A percentile compares a stretch with the other conserved stretches of the same genome.
Conservation (phyloP, 2,888 invertebrate species). For the Junonia oenone region DNA sequence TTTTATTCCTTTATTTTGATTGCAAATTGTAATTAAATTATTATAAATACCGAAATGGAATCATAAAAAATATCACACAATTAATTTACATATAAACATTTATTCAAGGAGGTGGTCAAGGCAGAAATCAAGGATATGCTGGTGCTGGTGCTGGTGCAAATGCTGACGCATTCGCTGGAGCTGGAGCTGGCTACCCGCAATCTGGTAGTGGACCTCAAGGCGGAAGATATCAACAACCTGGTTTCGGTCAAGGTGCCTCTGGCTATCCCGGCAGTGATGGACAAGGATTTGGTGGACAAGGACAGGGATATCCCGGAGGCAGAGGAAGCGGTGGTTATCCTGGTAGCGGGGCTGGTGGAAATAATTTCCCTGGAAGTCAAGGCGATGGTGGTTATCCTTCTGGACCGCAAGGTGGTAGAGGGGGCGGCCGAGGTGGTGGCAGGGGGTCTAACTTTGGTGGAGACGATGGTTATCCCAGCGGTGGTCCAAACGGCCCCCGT, state of each 20-base stretch:
- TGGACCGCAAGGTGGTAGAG: slow-evolving; percentile 29
- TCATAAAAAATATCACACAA: not conserved
- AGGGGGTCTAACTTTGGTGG: slow-evolving; percentile 10
- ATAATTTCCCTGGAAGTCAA: slow-evolving; percentile 25
- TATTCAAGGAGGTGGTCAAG: slow-evolving; percentile 31
- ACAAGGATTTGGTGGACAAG: slow-evolving; percentile 27
- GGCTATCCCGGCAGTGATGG: slow-evolving; percentile 34
- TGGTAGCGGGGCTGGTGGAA: slow-evolving; percentile 30
- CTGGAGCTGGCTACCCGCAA: slow-evolving; percentile 35
- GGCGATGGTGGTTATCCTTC: slow-evolving; percentile 36
- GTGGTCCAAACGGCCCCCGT: slow-evolving; percentile 59
- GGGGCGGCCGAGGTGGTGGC: slow-evolving; percentile 16
- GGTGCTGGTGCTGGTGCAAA: slow-evolving; percentile 34
- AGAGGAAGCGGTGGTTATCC: slow-evolving; percentile 37
- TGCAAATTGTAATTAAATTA: too few relatives aligned
- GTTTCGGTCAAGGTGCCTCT: slow-evolving; percentile 25
- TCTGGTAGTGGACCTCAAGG: slow-evolving; percentile 30
- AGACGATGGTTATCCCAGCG: slow-evolving; percentile 61
- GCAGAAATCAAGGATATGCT: slow-evolving; percentile 43
- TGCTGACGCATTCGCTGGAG: slow-evolving; percentile 32
- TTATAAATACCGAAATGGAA: too few relatives aligned
- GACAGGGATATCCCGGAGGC: slow-evolving; percentile 26
- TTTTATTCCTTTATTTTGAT: too few relatives aligned
- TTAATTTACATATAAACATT: not conserved
- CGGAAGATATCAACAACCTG: slow-evolving; percentile 33